phyloP scores from a whole-genome alignment of 2,888 invertebrate genomes.

The Hermodice carunculata region DNA sequence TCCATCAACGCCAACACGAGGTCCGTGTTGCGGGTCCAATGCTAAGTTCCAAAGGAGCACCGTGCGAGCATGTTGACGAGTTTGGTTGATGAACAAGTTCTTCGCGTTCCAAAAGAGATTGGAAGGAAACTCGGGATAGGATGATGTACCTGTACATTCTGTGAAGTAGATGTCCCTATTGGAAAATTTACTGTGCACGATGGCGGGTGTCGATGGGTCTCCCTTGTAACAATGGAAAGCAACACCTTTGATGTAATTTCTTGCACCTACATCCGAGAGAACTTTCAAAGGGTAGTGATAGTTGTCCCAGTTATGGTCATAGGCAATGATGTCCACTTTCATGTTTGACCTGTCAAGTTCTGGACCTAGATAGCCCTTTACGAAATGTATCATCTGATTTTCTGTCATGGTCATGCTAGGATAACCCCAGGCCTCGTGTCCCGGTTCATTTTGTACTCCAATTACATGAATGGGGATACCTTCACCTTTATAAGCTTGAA shows the following conservation, averaged over 20 bases:
- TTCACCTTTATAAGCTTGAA: slow-evolving; percentile 29
- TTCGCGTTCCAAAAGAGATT: slow-evolving; percentile 28
- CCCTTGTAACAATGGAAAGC: slow-evolving; percentile 39
- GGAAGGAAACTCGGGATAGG: slow-evolving; percentile 28
- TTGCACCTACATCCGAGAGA: slow-evolving; percentile 25
- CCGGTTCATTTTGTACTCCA: slow-evolving; percentile 38
- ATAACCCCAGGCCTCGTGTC: slow-evolving; percentile 28
- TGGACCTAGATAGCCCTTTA: slow-evolving; percentile 28
- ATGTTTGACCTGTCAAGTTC: slow-evolving; percentile 19
- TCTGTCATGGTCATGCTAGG: slow-evolving; percentile 32
- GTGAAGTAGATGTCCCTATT: slow-evolving; percentile 38
- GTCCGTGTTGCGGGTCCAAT: slow-evolving; percentile 31
- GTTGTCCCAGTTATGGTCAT: slow-evolving; percentile 39
- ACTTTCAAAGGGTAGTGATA: slow-evolving; percentile 25
- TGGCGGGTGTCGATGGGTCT: slow-evolving; percentile 11
- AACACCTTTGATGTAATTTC: slow-evolving; percentile 27
- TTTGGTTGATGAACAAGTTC: slow-evolving; percentile 34
- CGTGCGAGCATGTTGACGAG: slow-evolving; percentile 22
- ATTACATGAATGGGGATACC: slow-evolving; percentile 33
- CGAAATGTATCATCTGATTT: slow-evolving; percentile 16
- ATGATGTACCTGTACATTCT: slow-evolving; percentile 33
- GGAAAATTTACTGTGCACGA: slow-evolving; percentile 17
- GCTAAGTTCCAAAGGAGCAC: slow-evolving; percentile 39
- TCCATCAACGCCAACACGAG: slow-evolving; percentile 29
- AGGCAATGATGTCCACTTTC: slow-evolving; percentile 29